These are phyloP conservation scores for Nycticryphes semicollaris DNA, from an alignment of 2,113 vertebrate species.

Conservation along the genomic window DNA sequence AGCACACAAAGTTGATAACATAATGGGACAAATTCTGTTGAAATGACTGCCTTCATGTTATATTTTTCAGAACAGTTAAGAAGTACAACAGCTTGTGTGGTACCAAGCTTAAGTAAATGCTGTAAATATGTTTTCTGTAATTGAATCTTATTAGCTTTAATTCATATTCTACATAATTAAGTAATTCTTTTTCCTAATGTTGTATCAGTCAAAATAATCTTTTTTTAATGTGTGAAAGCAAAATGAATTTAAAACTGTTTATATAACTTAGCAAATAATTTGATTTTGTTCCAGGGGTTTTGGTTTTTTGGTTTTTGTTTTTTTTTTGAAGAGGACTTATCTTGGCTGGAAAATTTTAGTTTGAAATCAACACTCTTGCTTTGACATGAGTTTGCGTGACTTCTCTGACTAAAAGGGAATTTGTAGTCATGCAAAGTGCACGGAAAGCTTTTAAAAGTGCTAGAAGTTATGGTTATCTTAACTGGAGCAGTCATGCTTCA, in stretches of 20 bases:
- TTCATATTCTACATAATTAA: constrained; percentile 41
- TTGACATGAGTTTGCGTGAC: not conserved
- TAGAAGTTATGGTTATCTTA: not conserved
- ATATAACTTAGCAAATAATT: not conserved
- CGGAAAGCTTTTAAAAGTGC: not conserved
- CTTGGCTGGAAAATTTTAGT: not conserved
- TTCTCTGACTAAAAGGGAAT: not conserved
- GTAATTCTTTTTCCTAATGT: not conserved
- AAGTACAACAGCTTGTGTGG: constrained; percentile 36
- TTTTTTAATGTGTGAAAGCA: constrained; percentile 16
- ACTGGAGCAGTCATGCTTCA: not conserved
- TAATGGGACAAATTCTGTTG: not conserved
- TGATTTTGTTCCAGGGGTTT: not conserved
- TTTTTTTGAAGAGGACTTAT: not conserved
- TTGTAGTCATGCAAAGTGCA: not conserved
- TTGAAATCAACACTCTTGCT: not conserved
- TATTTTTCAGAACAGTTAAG: not conserved
- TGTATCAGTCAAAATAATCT: not conserved
- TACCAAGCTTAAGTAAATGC: constrained; percentile 43
- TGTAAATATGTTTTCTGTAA: constrained; percentile 49
- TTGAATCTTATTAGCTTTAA: constrained; percentile 47
- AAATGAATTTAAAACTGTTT: not conserved
- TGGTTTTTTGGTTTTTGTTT: not conserved
- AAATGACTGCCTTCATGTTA: not conserved
- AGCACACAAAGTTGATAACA: not conserved